phyloP scores from a whole-genome alignment of 2,113 vertebrate genomes.

The Pachyramphus minor region DNA sequence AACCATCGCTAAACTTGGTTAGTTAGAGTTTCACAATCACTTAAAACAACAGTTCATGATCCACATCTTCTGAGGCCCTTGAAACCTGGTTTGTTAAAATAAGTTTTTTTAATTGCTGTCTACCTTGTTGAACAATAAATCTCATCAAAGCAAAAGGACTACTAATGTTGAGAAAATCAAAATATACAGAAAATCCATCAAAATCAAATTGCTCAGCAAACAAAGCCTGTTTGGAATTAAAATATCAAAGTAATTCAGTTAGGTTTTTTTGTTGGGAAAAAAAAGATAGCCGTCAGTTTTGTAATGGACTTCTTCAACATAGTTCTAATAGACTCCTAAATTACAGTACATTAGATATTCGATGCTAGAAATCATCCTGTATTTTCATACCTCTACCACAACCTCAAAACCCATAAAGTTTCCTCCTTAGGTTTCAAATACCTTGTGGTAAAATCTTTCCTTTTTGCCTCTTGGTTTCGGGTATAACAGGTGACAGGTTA shows the following conservation, averaged over 20 bases:
- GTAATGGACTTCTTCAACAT: not conserved
- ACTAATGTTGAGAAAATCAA: not conserved
- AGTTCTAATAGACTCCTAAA: not conserved
- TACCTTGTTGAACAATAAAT: not conserved
- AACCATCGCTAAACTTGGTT: not conserved
- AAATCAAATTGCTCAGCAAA: not conserved
- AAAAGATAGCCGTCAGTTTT: not conserved
- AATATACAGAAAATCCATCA: not conserved
- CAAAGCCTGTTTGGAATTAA: not conserved
- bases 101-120: not conserved
- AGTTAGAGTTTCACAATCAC: not conserved
- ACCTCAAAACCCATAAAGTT: not conserved
- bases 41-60: accelerated
- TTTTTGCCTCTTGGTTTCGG: not conserved
- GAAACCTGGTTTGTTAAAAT: not conserved
- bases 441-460: not conserved
- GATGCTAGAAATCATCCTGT: not conserved
- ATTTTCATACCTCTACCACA: not conserved
- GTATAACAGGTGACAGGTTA: not conserved
- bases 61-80: not conserved
- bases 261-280: not conserved
- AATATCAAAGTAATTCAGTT: not conserved
- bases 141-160: not conserved
- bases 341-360: not conserved
- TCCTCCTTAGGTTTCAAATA: not conserved